Conservation (phyloP, 1,140 invertebrate genomes). For the Agrypnia vestita region DNA sequence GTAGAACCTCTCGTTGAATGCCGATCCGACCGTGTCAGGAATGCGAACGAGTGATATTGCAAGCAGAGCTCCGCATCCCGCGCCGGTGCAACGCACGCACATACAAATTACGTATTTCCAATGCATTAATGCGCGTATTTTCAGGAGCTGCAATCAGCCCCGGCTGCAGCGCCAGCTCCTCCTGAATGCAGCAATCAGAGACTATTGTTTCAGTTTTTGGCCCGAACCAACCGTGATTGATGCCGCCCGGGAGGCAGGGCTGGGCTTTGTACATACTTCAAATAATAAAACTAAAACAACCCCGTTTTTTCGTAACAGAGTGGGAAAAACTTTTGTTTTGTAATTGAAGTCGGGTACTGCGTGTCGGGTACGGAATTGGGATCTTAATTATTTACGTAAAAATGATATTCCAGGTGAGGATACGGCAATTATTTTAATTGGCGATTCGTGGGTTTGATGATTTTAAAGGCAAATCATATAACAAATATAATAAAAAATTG, state of each 20-base stretch:
- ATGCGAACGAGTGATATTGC: neutral
- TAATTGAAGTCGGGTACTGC: no score
- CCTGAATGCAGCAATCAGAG: slow-evolving; percentile 32
- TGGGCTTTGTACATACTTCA: neutral
- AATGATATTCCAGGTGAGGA: no score
- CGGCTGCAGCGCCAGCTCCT: slow-evolving; percentile 12
- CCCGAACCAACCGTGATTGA: slow-evolving; percentile 27
- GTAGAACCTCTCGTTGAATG: no score
- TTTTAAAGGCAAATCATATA: no score
- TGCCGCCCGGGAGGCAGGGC: neutral
- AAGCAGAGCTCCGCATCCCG: neutral
- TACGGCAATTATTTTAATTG: no score
- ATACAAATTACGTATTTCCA: slow-evolving; percentile 19
- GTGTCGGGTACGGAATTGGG: no score
- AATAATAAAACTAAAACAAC: no score
- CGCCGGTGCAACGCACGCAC: neutral
- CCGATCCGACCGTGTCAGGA: neutral
- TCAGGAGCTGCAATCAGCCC: slow-evolving; percentile 19
- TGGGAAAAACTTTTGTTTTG: no score
- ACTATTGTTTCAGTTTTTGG: slow-evolving; percentile 42
- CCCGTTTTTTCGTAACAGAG: no score
- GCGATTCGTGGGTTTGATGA: no score
- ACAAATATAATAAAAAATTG: no score
- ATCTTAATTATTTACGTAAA: no score
- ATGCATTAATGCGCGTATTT: slow-evolving; percentile 14